These are phyloP conservation scores for Streptopelia turtur DNA, from an alignment of 2,797 vertebrate genomes.

Conservation along the genomic window DNA sequence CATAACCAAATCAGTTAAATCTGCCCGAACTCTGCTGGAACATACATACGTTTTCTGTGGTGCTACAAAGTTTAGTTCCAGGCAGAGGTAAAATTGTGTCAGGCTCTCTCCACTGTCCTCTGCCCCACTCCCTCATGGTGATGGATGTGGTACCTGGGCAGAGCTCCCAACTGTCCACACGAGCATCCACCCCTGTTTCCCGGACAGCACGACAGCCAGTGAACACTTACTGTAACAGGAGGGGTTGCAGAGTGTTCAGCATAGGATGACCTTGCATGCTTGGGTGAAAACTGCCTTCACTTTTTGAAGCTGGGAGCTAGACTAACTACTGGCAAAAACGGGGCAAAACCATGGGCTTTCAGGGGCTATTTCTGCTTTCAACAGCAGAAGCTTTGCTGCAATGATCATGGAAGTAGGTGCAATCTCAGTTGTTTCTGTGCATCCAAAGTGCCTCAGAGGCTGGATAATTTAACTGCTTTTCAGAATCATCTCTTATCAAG, in stretches of 20 bases:
- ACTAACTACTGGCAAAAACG: neutral
- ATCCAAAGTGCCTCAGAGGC: neutral
- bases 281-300: neutral
- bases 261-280: neutral
- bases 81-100: neutral
- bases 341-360: neutral
- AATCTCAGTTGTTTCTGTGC: neutral
- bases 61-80: neutral
- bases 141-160: neutral
- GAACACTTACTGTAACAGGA: neutral
- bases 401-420: neutral
- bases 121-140: neutral
- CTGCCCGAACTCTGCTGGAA: constrained; percentile 5
- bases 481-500: neutral
- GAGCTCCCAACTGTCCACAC: accelerated
- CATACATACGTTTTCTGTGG: neutral
- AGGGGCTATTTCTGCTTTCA: neutral
- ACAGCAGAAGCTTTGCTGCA: neutral
- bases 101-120: neutral
- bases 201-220: accelerated
- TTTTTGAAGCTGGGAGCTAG: neutral
- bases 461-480: constrained; percentile 36
- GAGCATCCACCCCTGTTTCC: accelerated
- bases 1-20: neutral
- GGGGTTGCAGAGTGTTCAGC: neutral